Percentiles rank a stretch among this genome's conserved stretches.
phyloP scores from a whole-genome alignment of 2,888 invertebrate genomes.

The Caenorhabditis imperialis region DNA sequence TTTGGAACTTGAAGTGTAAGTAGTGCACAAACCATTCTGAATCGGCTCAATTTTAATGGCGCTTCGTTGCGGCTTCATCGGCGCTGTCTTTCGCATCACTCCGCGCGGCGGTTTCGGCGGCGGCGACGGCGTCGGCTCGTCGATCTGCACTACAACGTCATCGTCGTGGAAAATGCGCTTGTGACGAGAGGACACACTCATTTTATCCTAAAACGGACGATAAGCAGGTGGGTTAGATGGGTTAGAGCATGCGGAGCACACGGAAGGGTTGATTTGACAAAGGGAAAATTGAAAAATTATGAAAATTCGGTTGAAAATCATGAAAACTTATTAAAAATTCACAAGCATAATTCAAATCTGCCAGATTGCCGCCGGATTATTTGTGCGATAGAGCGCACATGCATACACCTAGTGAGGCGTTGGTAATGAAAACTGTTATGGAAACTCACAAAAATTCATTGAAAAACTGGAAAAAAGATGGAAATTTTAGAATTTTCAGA shows the following conservation, averaged over 20 bases:
- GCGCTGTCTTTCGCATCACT: conserved; percentile 37
- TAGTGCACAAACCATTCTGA: conserved; percentile 21
- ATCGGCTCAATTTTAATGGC: conserved; percentile 42
- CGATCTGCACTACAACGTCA: conserved; percentile 15
- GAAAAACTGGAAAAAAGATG: neutral
- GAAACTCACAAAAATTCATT: neutral
- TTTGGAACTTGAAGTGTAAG: no score
- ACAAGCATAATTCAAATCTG: conserved; percentile 18
- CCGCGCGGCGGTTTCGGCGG: conserved; percentile 55
- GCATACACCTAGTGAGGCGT: neutral
- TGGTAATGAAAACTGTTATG: neutral
- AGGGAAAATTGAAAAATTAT: neutral
- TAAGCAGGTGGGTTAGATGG: conserved; percentile 9
- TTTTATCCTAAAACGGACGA: conserved; percentile 31
- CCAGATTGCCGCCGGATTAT: conserved; percentile 15
- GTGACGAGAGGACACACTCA: conserved; percentile 22
- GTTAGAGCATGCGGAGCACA: conserved; percentile 33
- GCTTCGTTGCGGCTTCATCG: conserved; percentile 53
- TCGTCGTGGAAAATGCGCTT: conserved; percentile 20
- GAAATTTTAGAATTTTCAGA: no score
- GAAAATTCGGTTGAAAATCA: neutral
- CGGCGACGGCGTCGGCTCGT: conserved; percentile 40
- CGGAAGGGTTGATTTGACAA: conserved; percentile 5
- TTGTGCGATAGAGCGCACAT: conserved; percentile 30
- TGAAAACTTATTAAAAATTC: neutral